Conservation (phyloP, 2,797 vertebrate genomes). For the Melopsittacus undulatus region DNA sequence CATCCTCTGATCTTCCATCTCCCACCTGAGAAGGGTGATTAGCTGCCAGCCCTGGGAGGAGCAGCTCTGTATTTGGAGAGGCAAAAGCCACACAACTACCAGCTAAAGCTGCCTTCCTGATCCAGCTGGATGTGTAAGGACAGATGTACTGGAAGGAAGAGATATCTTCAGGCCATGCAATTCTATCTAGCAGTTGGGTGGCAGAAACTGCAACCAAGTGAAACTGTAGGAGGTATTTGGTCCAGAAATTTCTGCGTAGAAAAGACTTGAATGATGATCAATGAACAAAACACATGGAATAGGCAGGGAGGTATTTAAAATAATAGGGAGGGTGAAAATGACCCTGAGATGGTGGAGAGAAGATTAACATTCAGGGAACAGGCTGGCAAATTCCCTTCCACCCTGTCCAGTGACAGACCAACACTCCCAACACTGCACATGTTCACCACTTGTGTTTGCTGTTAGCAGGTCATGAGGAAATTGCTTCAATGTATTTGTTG, state of each 20-base stretch:
- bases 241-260: neutral
- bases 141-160: neutral
- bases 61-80: neutral
- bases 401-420: neutral
- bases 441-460: conserved; percentile 54
- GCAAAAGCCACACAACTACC: neutral
- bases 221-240: neutral
- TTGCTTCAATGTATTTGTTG: conserved; percentile 66
- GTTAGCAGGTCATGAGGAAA: conserved; percentile 69
- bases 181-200: neutral
- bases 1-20: neutral
- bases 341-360: neutral
- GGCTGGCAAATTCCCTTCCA: neutral
- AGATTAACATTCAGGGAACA: neutral
- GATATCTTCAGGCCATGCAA: neutral
- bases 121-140: neutral
- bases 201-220: neutral
- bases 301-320: neutral
- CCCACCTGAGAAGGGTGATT: neutral
- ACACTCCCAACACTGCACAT: neutral
- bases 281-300: neutral
- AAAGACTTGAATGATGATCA: neutral
- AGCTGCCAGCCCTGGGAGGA: neutral
- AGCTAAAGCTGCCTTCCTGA: neutral
- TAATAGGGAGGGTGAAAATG: neutral